These are phyloP conservation scores for Tachycineta bicolor DNA, from an alignment of 2,113 vertebrate genomes.

Conservation along the genomic window DNA sequence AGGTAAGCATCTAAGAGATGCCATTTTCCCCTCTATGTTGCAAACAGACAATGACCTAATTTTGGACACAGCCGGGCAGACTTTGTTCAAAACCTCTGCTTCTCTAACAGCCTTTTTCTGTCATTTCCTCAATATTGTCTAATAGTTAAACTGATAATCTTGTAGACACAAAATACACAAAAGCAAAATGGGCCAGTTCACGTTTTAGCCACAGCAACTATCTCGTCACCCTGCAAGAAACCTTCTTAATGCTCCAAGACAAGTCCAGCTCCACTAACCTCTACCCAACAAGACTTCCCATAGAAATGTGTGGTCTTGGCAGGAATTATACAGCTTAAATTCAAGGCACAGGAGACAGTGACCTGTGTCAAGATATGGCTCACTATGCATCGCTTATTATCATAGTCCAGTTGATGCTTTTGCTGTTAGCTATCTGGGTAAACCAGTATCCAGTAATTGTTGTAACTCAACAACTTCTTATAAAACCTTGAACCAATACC, in stretches of 20 bases:
- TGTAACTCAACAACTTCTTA: rapidly evolving
- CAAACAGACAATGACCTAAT: not conserved
- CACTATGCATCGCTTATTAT: not conserved
- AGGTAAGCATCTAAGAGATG: not conserved
- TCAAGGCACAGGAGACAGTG: not conserved
- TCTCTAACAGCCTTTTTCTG: not conserved
- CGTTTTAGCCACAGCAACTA: not conserved
- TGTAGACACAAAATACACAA: not conserved
- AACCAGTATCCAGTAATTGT: not conserved
- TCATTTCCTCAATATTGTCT: not conserved
- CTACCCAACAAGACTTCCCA: not conserved
- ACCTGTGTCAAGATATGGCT: not conserved
- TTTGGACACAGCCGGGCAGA: not conserved
- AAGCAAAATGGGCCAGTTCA: not conserved
- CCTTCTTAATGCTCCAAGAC: not conserved
- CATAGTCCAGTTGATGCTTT: too few relatives aligned
- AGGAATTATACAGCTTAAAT: not conserved
- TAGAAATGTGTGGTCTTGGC: not conserved
- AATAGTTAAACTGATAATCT: not conserved
- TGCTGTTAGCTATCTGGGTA: too few relatives aligned
- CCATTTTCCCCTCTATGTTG: not conserved
- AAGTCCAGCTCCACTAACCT: not conserved
- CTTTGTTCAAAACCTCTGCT: not conserved
- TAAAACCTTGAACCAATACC: not conserved
- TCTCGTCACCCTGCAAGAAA: not conserved